A percentile compares a stretch with the other conserved stretches of the same genome.
Conservation (phyloP, 2,113 vertebrate genomes). For the Anguilla japonica region DNA sequence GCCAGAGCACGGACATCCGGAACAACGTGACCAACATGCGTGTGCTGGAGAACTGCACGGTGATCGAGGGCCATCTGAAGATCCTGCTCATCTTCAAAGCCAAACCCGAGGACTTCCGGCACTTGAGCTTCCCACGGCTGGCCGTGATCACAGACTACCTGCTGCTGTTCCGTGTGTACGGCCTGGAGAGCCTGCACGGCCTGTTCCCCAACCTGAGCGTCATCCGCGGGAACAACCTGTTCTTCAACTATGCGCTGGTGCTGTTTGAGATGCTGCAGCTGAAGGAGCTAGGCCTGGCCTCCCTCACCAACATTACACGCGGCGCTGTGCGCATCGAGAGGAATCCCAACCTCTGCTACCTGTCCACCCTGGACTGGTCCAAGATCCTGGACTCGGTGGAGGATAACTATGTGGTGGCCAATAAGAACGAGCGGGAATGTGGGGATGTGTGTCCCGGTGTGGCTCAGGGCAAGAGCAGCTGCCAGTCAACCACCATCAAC, state of each 20-base stretch:
- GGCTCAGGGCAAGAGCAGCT: conserved; percentile 80
- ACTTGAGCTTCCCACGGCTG: conserved; percentile 87
- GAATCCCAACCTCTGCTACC: conserved; percentile 92
- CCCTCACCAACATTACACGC: conserved; percentile 91
- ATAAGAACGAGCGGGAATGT: conserved; percentile 91
- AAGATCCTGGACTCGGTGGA: conserved; percentile 90
- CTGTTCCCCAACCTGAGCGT: conserved; percentile 98
- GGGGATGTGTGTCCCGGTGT: conserved; percentile 89
- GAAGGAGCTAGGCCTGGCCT: conserved; percentile 89
- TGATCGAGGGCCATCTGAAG: conserved; percentile 94
- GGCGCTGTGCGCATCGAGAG: conserved; percentile 93
- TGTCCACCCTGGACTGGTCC: conserved; percentile 96
- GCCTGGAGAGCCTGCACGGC: conserved; percentile 85
- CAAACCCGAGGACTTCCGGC: conserved; percentile 86
- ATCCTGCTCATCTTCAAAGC: conserved; percentile 93
- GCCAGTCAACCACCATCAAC: conserved; percentile 85
- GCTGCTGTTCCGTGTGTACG: conserved; percentile 90
- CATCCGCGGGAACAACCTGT: conserved; percentile 89
- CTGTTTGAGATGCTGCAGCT: conserved; percentile 96
- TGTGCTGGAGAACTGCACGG: conserved; percentile 86
- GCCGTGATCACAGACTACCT: conserved; percentile 91
- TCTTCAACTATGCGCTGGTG: conserved; percentile 96
- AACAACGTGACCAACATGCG: conserved; percentile 86
- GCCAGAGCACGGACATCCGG: conserved; percentile 88
- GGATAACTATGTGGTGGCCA: conserved; percentile 89